Evolutionary conservation across 37 sponge, comb jelly and placozoan species (phyloP), one percentile per base, ranked within the genome.

Genomic region (Aplysina aerophoba): DNA sequence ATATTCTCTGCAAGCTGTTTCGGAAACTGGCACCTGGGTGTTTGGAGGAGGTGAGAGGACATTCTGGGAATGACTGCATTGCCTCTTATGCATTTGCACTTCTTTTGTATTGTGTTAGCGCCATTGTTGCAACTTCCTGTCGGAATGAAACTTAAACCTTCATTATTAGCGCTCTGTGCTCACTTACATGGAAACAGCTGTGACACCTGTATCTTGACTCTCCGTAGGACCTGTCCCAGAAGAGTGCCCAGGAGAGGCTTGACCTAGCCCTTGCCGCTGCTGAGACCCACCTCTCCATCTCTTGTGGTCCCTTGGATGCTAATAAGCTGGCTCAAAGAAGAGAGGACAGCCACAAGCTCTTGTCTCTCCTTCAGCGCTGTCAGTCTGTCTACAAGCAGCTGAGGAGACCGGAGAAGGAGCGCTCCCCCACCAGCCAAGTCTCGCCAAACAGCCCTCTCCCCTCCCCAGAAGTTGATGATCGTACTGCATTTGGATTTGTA

Each of bases 1-100:
- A 21, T 17, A 66, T 92, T 17, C 87, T 94, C 5, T 92, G 90
- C 55, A 68, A 86, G 25, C 73, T 94, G 31, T 55, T 89, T 15
- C 86, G 85, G 15, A 53, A 16, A 11, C 39, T 75, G 78, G 78
- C 78, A 12, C 78, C 78, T 15, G 50, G 78, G 1, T 75, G 44
- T 4, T 2, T 75, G 25, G 33, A 30, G 6, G 71, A 69, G 28
- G 71, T 69, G 34, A 69, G 71, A 6, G 34, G 17, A 69, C n/a
- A n/a, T n/a, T n/a, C n/a, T n/a, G n/a, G n/a, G n/a, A n/a, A n/a
- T n/a, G n/a, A n/a, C n/a, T n/a, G n/a, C n/a, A n/a, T n/a, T n/a
- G n/a, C n/a, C 50, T 8, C 50, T 44, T 11, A 44, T 44, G 50
- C 50, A n/a, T n/a, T n/a, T n/a, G n/a, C n/a, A n/a, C n/a, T n/a